Conservation (phyloP, 2,113 vertebrate species). For the Caranx melampygus region DNA sequence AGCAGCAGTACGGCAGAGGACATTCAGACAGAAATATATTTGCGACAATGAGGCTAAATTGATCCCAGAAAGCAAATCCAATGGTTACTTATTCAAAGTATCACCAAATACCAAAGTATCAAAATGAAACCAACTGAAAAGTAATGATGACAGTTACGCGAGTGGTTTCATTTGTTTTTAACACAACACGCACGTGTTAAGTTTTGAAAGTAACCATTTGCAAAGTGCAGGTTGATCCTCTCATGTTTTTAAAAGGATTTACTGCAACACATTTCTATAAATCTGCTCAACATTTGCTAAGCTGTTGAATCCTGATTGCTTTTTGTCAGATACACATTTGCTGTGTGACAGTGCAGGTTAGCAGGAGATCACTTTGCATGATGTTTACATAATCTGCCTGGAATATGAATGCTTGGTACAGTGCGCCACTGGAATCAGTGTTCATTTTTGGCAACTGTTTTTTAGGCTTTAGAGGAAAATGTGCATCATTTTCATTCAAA, state of each 20-base stretch:
- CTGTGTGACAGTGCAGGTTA: slow-evolving; percentile 45
- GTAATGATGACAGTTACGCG: not conserved
- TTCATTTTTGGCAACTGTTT: no score
- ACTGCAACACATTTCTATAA: slow-evolving; percentile 31
- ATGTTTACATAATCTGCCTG: slow-evolving; percentile 56
- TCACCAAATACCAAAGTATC: not conserved
- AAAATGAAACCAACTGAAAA: not conserved
- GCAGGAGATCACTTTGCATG: slow-evolving; percentile 32
- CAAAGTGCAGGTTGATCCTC: not conserved
- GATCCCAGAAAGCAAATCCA: not conserved
- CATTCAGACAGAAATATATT: not conserved
- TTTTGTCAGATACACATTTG: slow-evolving; percentile 38
- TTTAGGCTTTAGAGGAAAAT: no score
- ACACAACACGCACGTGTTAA: not conserved
- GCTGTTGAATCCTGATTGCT: slow-evolving; percentile 36
- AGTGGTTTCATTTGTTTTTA: slow-evolving; percentile 1
- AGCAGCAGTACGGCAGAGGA: not conserved
- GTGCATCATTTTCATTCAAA: no score
- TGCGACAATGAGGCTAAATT: not conserved
- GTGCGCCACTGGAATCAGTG: not conserved
- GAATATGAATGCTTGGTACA: slow-evolving; percentile 29
- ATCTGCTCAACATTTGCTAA: slow-evolving; percentile 28
- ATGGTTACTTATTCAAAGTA: not conserved
- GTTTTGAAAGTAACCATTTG: slow-evolving; percentile 21
- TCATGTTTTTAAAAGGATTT: slow-evolving; percentile 47